Evolutionary conservation across 2,113 vertebrate species (phyloP).

Genomic region (Nesospiza acunhae): DNA sequence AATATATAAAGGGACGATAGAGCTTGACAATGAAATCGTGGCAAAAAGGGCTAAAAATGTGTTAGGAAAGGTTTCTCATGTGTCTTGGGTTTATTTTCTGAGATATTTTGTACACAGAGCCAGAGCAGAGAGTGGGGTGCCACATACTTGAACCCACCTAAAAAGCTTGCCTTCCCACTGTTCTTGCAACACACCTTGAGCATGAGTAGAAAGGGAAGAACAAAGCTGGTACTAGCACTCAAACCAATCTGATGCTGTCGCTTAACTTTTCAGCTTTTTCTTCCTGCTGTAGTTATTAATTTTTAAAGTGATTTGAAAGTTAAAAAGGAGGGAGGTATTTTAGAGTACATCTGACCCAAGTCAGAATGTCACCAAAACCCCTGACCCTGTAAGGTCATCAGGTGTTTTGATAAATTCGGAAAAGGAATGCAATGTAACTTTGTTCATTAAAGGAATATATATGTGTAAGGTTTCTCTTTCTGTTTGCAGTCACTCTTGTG

Average conservation of each 20-base stretch:
- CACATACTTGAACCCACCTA: background rate
- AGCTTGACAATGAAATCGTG: background rate
- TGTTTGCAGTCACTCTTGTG: background rate
- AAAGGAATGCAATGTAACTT: background rate
- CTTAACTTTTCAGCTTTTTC: background rate
- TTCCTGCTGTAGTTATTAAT: background rate
- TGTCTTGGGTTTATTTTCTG: background rate
- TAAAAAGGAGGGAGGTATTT: background rate
- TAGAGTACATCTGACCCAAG: background rate
- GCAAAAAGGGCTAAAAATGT: background rate
- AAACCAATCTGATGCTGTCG: background rate
- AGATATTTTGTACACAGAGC: background rate
- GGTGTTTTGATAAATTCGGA: background rate
- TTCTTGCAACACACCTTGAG: no score
- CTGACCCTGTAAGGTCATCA: background rate
- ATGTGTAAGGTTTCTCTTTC: background rate
- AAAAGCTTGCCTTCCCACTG: fast-evolving
- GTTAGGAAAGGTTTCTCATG: background rate
- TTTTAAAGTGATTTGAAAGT: background rate
- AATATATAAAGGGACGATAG: slow-evolving; percentile 28
- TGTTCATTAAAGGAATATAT: background rate
- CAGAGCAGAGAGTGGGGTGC: background rate
- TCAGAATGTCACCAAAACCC: background rate
- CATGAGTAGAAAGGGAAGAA: fast-evolving
- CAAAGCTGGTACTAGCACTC: background rate